Conservation (phyloP, 2,888 invertebrate genomes). For the Azorinus chamasolen region DNA sequence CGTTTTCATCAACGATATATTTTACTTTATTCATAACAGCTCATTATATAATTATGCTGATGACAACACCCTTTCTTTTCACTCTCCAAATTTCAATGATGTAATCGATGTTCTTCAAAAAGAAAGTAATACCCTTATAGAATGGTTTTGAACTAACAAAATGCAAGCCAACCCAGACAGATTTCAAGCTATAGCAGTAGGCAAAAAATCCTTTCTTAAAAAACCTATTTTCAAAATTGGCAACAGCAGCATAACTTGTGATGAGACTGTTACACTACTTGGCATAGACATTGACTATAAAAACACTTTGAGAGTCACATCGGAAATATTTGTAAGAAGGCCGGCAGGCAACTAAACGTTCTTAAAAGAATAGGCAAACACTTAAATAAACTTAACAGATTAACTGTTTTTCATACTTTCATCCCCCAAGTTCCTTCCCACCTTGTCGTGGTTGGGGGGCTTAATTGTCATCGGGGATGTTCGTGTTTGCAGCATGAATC, state of each 20-base stretch:
- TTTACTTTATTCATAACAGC: slow-evolving; percentile 21
- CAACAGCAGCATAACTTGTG: slow-evolving; percentile 15
- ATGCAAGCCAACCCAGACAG: slow-evolving; percentile 35
- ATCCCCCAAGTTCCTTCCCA: too few relatives aligned
- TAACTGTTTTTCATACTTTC: slow-evolving; percentile 4
- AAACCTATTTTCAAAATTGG: slow-evolving; percentile 27
- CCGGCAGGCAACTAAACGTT: slow-evolving; percentile 9
- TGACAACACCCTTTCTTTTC: slow-evolving; percentile 37
- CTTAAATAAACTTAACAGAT: neutral
- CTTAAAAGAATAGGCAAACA: slow-evolving; percentile 16
- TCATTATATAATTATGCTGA: slow-evolving; percentile 44
- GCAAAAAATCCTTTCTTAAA: slow-evolving; percentile 22
- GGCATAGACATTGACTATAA: slow-evolving; percentile 30
- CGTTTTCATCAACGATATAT: neutral
- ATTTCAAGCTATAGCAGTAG: slow-evolving; percentile 34
- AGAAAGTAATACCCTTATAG: slow-evolving; percentile 25
- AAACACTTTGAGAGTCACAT: slow-evolving; percentile 29
- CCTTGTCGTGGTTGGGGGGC: too few relatives aligned
- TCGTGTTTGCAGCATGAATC: too few relatives aligned
- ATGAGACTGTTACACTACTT: slow-evolving; percentile 27
- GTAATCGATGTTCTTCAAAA: slow-evolving; percentile 10
- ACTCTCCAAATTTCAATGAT: slow-evolving; percentile 4
- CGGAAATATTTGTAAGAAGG: slow-evolving; percentile 32
- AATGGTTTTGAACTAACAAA: slow-evolving; percentile 36
- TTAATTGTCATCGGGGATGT: too few relatives aligned